These are phyloP conservation scores for Octodonta nipae DNA, from an alignment of 2,888 invertebrate species.

Conservation along the genomic window DNA sequence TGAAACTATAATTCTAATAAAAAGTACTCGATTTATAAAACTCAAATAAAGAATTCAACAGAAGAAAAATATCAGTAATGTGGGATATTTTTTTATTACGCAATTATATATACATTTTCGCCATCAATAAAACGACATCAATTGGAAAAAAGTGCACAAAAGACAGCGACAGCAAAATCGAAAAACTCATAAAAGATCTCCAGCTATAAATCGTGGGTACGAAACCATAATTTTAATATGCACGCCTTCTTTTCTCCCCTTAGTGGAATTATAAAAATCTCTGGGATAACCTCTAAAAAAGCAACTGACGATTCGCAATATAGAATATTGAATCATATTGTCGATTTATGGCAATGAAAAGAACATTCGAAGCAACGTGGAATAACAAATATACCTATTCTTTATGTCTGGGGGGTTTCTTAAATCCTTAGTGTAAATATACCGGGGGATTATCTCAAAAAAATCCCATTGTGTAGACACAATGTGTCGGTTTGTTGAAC, in stretches of 20 bases:
- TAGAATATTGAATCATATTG: conserved; percentile 17
- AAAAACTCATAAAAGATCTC: too few relatives aligned
- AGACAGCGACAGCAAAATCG: too few relatives aligned
- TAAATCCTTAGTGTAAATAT: conserved; percentile 14
- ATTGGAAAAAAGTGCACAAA: too few relatives aligned
- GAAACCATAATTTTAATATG: conserved; percentile 10
- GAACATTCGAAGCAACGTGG: conserved; percentile 7
- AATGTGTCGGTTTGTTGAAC: conserved; percentile 26
- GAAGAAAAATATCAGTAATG: too few relatives aligned
- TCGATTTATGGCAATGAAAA: conserved; percentile 9
- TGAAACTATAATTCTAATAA: too few relatives aligned
- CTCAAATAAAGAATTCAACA: too few relatives aligned
- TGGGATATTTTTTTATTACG: too few relatives aligned
- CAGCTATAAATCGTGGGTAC: too few relatives aligned
- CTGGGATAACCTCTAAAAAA: conserved; percentile 17
- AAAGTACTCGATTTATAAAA: too few relatives aligned
- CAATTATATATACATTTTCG: too few relatives aligned
- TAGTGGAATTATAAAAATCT: conserved; percentile 9
- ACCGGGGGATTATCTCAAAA: conserved; percentile 12
- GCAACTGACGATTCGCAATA: conserved; percentile 13
- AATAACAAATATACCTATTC: conserved; percentile 6
- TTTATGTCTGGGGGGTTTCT: conserved; percentile 9
- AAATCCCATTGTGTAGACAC: conserved; percentile 17
- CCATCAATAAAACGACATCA: too few relatives aligned
- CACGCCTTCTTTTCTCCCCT: conserved; percentile 12